Evolutionary conservation across 2,888 invertebrate genomes (phyloP), one percentile per base, ranked within the genome.

Genomic region (Heliconius cydno): DNA sequence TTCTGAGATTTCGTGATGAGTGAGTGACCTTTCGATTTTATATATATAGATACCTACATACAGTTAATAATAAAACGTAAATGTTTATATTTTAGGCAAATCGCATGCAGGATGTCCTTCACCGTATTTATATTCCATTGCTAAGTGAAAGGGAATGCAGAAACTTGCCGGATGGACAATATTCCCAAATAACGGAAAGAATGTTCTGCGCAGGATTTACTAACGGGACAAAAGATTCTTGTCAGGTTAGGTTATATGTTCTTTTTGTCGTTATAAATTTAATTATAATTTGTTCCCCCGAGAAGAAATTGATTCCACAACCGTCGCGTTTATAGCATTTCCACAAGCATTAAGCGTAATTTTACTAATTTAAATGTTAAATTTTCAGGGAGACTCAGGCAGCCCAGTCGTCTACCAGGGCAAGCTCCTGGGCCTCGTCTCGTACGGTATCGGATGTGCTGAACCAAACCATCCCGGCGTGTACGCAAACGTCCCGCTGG

Each of bases 371-470:
- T 6, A 25, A 28, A 12, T 1, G 25, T n/a, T 60, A 13, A n/a
- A 19, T 65, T 78, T 82, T 1, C 86, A 94, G 95, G 96, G 96
- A 81, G 96, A 96, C 85, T 95, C 96, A 12, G 96, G 96, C 1
- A 96, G 96, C 1, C 96, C 96, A 81, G 92, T 95, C 2, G 92
- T 95, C 46, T 77, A 86, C 46, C 90, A 91, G 80, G 94, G 93
- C 15, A 92, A 88, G 84, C 90, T 96, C 77, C 86, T 96, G 52
- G 96, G 96, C 0, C 85, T 96, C 80, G 96, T 96, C n/a, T 96
- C 96, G 4, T 96, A 95, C 85, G 96, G 96, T 30, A 92, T 95
- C 22, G 95, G 95, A 15, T 96, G 96, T 81, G 96, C 95, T 1
- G 86, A 90, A 80, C 90, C 91, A 10, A 86, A 90, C 71, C 92